phyloP scores from a whole-genome alignment of 2,797 vertebrate genomes.

The Enteromius argenteus region DNA sequence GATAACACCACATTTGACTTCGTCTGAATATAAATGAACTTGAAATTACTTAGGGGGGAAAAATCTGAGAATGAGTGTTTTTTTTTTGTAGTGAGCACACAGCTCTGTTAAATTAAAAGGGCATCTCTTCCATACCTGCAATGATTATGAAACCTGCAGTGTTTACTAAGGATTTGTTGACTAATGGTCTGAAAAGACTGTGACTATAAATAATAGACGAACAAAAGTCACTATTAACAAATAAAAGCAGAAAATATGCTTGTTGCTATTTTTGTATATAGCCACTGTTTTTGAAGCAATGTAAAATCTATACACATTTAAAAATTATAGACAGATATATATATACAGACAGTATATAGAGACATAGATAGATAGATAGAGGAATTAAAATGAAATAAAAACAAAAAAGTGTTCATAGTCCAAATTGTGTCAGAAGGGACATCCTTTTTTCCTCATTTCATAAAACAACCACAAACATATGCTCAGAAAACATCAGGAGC shows the following conservation, averaged over 20 bases:
- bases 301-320: neutral
- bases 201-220: slow-evolving; percentile 21
- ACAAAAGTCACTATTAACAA: slow-evolving; percentile 1
- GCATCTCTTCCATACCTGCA: slow-evolving; percentile 1
- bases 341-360: neutral
- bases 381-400: neutral
- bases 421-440: neutral
- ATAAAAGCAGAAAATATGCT: neutral
- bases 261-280: neutral
- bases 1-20: slow-evolving; percentile 12
- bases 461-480: neutral
- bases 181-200: slow-evolving; percentile 12
- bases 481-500: neutral
- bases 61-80: neutral
- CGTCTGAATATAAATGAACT: slow-evolving; percentile 12
- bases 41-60: slow-evolving; percentile 5
- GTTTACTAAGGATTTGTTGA: slow-evolving; percentile 27
- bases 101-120: slow-evolving; percentile 13
- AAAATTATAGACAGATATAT: neutral
- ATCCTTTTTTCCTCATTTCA: neutral
- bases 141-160: slow-evolving; percentile 27
- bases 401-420: neutral
- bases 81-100: neutral
- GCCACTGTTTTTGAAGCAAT: neutral
- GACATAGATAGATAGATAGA: neutral